Percentiles rank a stretch among this genome's conserved stretches.
These are phyloP conservation scores for Eristalis arbustorum DNA, from an alignment of 2,888 invertebrate species.

Conservation along the genomic window DNA sequence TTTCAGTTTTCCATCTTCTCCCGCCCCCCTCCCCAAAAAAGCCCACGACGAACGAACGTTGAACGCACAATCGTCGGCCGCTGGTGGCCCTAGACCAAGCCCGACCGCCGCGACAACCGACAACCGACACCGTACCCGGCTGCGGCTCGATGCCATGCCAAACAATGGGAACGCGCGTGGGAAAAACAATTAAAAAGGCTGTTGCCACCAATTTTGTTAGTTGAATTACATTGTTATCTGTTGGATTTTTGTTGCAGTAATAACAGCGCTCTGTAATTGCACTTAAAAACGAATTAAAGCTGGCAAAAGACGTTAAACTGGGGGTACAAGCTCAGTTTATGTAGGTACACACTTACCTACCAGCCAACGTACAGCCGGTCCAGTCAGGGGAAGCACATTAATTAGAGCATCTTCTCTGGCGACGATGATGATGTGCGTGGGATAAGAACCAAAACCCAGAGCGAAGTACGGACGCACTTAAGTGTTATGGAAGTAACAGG, in stretches of 20 bases:
- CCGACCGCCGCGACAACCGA: too few relatives aligned
- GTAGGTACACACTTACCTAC: neutral
- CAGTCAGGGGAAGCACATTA: slow-evolving; percentile 30
- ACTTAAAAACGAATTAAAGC: slow-evolving; percentile 65
- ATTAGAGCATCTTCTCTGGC: slow-evolving; percentile 55
- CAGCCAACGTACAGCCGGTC: neutral
- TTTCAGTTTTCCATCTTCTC: slow-evolving; percentile 39
- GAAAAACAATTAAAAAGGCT: slow-evolving; percentile 67
- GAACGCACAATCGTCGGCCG: slow-evolving; percentile 28
- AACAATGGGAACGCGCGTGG: slow-evolving; percentile 68
- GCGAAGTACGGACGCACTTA: slow-evolving; percentile 23
- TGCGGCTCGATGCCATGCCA: slow-evolving; percentile 29
- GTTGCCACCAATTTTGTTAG: slow-evolving; percentile 64
- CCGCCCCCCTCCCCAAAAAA: neutral
- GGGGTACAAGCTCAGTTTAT: neutral
- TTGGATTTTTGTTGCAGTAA: slow-evolving; percentile 52
- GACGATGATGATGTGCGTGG: slow-evolving; percentile 54
- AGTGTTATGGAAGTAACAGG: slow-evolving; percentile 49
- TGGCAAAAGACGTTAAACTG: slow-evolving; percentile 34
- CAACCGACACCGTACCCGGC: neutral
- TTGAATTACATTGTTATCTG: slow-evolving; percentile 63
- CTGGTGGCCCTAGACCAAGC: neutral
- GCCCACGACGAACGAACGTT: neutral
- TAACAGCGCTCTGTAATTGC: slow-evolving; percentile 59
- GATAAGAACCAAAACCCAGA: slow-evolving; percentile 17